Evolutionary conservation across 2,113 vertebrate genomes (phyloP).

Genomic region (Hydrochoerus hydrochaeris): DNA sequence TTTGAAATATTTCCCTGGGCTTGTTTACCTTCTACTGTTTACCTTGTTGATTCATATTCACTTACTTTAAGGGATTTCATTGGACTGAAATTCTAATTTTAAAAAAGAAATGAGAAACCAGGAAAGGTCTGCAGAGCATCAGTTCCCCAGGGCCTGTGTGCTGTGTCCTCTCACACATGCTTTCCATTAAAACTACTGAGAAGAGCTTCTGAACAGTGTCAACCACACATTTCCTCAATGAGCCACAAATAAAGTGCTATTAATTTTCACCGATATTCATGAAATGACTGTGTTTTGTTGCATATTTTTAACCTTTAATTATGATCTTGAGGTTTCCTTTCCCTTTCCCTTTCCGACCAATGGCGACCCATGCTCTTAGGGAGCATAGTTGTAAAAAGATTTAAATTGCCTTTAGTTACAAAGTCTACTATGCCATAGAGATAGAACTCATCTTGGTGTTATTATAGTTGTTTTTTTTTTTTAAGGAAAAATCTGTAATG

Average conservation of each 20-base stretch:
- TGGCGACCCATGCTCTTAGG: neutral
- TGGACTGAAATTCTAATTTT: slow-evolving; percentile 83
- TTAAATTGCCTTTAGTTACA: slow-evolving; percentile 69
- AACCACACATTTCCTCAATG: slow-evolving; percentile 83
- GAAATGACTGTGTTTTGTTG: slow-evolving; percentile 83
- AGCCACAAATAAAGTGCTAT: slow-evolving; percentile 82
- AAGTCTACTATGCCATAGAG: slow-evolving; percentile 73
- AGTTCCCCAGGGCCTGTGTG: slow-evolving; percentile 69
- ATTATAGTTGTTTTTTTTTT: slow-evolving; percentile 63
- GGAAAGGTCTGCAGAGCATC: slow-evolving; percentile 82
- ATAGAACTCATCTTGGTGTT: slow-evolving; percentile 76
- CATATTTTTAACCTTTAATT: slow-evolving; percentile 75
- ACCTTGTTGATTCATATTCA: slow-evolving; percentile 83
- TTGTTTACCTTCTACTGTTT: slow-evolving; percentile 78
- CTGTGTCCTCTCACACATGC: slow-evolving; percentile 81
- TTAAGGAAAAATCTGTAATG: slow-evolving; percentile 16
- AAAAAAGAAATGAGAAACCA: slow-evolving; percentile 79
- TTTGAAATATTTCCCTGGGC: slow-evolving; percentile 76
- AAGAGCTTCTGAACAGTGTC: slow-evolving; percentile 85
- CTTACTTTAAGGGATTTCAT: slow-evolving; percentile 83
- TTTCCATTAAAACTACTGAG: slow-evolving; percentile 85
- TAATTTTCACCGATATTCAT: slow-evolving; percentile 85
- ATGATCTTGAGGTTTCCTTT: slow-evolving; percentile 71
- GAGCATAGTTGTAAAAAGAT: slow-evolving; percentile 4
- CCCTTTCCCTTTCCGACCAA: slow-evolving; percentile 77